These are phyloP conservation scores for Cheilosia soror DNA, from an alignment of 2,888 invertebrate species.

Conservation along the genomic window DNA sequence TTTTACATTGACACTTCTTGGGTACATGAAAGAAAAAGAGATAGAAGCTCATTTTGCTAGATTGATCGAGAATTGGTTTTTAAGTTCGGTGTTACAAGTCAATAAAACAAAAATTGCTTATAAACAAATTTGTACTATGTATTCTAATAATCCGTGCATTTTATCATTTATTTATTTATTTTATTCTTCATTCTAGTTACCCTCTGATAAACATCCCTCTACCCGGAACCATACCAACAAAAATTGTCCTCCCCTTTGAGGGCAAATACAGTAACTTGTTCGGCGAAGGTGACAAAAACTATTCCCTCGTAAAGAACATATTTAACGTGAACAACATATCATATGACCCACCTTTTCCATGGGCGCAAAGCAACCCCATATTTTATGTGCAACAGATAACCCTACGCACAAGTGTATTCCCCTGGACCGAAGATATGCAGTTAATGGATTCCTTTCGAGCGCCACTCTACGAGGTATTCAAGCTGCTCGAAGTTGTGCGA, in stretches of 20 bases:
- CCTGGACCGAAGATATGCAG: conserved; percentile 92
- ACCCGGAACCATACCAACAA: conserved; percentile 94
- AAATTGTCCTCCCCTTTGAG: conserved; percentile 86
- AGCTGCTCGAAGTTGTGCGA: conserved; percentile 92
- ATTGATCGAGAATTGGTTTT: too few species aligned
- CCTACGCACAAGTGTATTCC: conserved; percentile 90
- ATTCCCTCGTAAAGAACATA: conserved; percentile 78
- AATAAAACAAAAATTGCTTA: neutral
- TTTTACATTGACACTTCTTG: too few species aligned
- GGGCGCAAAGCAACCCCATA: conserved; percentile 86
- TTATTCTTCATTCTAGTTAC: conserved; percentile 85
- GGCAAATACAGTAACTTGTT: conserved; percentile 79
- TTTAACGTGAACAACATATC: conserved; percentile 78
- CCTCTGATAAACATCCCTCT: conserved; percentile 94
- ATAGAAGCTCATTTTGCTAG: too few species aligned
- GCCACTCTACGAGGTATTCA: conserved; percentile 95
- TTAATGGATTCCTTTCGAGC: conserved; percentile 96
- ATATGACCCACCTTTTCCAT: conserved; percentile 85
- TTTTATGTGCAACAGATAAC: conserved; percentile 91
- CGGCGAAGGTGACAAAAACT: conserved; percentile 77
- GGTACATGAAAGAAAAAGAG: too few species aligned
- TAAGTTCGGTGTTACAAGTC: too few species aligned
- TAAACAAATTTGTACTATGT: neutral
- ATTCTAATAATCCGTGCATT: neutral
- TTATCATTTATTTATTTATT: neutral